Evolutionary conservation across 2,797 vertebrate genomes (phyloP).

Genomic region (Gymnoscopelus microlampas): DNA sequence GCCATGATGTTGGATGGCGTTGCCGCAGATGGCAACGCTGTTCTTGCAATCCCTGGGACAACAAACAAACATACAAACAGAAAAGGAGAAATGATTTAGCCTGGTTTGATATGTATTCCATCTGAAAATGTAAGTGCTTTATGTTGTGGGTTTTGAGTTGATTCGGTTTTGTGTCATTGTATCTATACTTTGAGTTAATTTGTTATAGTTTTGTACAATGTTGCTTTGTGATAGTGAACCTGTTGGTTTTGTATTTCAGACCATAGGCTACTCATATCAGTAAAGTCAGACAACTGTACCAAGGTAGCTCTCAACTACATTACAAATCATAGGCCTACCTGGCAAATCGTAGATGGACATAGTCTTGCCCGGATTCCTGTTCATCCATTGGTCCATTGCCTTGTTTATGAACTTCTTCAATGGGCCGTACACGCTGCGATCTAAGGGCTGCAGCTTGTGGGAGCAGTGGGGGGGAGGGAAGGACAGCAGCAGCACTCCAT

Average conservation of each 20-base stretch:
- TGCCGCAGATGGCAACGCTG: neutral
- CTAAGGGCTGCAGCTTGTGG: conserved; percentile 14
- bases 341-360: conserved; percentile 4
- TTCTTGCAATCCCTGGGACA: neutral
- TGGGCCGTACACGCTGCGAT: conserved; percentile 9
- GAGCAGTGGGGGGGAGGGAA: conserved; percentile 1
- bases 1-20: neutral
- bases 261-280: too few relatives aligned
- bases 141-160: too few relatives aligned
- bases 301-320: neutral
- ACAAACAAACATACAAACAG: neutral
- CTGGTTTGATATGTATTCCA: too few relatives aligned
- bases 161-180: too few relatives aligned
- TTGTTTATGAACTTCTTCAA: neutral
- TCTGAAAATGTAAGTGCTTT: too few relatives aligned
- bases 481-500: conserved; percentile 10
- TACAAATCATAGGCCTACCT: neutral
- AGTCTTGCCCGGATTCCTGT: neutral
- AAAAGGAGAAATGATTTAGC: neutral
- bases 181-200: too few relatives aligned
- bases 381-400: conserved; percentile 3
- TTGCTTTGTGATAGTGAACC: too few relatives aligned
- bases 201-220: too few relatives aligned
- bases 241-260: too few relatives aligned
- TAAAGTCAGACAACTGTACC: neutral